Evolutionary conservation across 2,113 vertebrate genomes (phyloP).

Genomic region (Nestor notabilis): DNA sequence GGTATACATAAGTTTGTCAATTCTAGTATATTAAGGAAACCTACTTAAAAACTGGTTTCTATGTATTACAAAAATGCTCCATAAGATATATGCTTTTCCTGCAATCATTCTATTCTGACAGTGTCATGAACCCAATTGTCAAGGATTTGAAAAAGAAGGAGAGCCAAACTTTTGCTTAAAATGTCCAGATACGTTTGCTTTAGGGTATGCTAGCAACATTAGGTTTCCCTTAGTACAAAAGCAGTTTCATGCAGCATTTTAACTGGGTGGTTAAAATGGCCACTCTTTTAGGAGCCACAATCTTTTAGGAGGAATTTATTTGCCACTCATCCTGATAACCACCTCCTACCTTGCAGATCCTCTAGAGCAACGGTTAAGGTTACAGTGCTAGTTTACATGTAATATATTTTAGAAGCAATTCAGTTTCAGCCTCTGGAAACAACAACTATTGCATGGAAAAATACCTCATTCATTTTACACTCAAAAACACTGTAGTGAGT

Average conservation of each 20-base stretch:
- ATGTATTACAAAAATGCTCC: neutral
- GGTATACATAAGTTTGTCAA: neutral
- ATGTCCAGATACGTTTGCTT: neutral
- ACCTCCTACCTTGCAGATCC: neutral
- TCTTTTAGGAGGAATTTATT: neutral
- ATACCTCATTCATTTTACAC: neutral
- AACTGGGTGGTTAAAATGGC: neutral
- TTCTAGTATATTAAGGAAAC: neutral
- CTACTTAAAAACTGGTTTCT: neutral
- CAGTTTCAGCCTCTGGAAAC: neutral
- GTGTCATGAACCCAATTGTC: neutral
- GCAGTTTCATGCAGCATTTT: neutral
- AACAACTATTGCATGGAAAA: neutral
- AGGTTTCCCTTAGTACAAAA: neutral
- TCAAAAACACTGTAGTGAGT: neutral
- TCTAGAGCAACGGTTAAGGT: neutral
- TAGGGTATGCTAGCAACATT: neutral
- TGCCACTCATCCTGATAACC: neutral
- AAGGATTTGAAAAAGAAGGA: neutral
- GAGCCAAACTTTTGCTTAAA: neutral
- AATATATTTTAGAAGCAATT: neutral
- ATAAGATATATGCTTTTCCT: neutral
- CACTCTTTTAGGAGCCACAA: neutral
- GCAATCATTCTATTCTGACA: neutral
- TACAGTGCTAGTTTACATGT: neutral